Evolutionary conservation across 2,113 vertebrate species (phyloP).

Genomic region (Carollia perspicillata): DNA sequence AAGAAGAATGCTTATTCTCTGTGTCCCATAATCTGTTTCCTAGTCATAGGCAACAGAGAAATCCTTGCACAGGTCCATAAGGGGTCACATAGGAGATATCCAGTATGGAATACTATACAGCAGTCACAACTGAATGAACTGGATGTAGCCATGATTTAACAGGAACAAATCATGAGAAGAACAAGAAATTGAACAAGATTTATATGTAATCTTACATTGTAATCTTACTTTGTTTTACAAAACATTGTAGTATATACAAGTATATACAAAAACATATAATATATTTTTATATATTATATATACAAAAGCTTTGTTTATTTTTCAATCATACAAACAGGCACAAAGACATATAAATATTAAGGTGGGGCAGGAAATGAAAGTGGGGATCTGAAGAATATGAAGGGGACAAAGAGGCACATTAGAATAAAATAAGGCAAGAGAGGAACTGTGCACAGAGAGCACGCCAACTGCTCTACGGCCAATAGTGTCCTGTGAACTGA

Average conservation of each 20-base stretch:
- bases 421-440: neutral
- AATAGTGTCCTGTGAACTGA: neutral
- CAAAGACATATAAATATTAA: neutral
- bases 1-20: neutral
- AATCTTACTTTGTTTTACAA: too few relatives aligned
- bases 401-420: neutral
- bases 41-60: neutral
- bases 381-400: neutral
- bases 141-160: neutral
- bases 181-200: neutral
- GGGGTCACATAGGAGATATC: neutral
- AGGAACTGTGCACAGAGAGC: fast-evolving
- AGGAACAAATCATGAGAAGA: neutral
- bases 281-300: too few relatives aligned
- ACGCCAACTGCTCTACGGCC: neutral
- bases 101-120: neutral
- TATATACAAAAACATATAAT: too few relatives aligned
- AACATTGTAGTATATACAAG: too few relatives aligned
- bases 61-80: neutral
- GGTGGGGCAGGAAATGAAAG: neutral
- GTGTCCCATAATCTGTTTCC: neutral
- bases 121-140: neutral
- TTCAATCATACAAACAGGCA: neutral
- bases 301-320: neutral
- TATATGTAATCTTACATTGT: neutral